These are phyloP conservation scores for Phortica variegata DNA, from an alignment of 1,140 invertebrate species.

Conservation along the genomic window DNA sequence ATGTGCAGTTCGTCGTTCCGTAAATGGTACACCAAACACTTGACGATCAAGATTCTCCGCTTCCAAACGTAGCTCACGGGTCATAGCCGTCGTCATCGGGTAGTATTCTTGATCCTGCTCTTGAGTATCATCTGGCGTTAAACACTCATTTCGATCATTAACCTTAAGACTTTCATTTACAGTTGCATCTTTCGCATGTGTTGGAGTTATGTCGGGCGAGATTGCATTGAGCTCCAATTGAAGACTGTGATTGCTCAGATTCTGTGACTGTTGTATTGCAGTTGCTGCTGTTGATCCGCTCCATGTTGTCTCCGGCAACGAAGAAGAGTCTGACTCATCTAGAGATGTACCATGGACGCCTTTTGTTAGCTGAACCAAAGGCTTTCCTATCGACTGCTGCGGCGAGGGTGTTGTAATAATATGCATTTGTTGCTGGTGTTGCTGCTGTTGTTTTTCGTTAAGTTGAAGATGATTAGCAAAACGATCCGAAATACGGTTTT, in stretches of 20 bases:
- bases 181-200: neutral
- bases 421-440: neutral
- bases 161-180: neutral
- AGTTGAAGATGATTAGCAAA: constrained; percentile 26
- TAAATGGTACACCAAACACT: constrained; percentile 63
- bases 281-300: constrained; percentile 48
- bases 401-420: constrained; percentile 18
- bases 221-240: constrained; percentile 38
- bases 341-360: constrained; percentile 47
- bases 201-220: constrained; percentile 4
- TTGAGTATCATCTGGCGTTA: constrained; percentile 60
- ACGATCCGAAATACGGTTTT: constrained; percentile 57
- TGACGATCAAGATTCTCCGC: constrained; percentile 79
- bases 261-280: constrained; percentile 47
- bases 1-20: constrained; percentile 22
- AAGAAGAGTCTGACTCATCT: constrained; percentile 59
- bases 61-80: constrained; percentile 75
- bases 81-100: constrained; percentile 83
- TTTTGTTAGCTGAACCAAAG: constrained; percentile 58
- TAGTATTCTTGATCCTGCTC: constrained; percentile 82
- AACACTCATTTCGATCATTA: constrained; percentile 17
- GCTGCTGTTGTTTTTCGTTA: constrained; percentile 16
- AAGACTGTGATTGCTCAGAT: constrained; percentile 45
- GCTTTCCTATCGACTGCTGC: constrained; percentile 29
- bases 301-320: constrained; percentile 50